Conservation (phyloP, 2,888 invertebrate species). For the Isoperla grammatica region DNA sequence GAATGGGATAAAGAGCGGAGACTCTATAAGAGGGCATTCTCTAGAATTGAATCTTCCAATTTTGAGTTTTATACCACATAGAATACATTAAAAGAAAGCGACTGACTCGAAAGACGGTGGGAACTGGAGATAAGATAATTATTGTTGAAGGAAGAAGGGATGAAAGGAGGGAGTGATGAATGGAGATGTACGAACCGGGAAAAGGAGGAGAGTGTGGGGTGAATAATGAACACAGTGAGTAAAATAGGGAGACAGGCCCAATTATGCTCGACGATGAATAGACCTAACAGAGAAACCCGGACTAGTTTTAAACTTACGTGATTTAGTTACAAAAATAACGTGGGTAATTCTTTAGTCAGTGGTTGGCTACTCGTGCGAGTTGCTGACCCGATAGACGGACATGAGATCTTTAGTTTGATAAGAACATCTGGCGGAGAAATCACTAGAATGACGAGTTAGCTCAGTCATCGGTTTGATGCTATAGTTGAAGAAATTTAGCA, state of each 20-base stretch:
- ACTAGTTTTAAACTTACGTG: conserved; percentile 9
- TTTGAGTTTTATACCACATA: conserved; percentile 10
- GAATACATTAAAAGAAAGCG: conserved; percentile 16
- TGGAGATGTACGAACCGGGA: conserved; percentile 11
- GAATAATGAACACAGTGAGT: conserved; percentile 19
- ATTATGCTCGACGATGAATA: conserved; percentile 17
- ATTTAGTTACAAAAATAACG: conserved; percentile 8
- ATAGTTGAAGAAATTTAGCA: no score
- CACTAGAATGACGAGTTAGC: no score
- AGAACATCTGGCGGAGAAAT: no score
- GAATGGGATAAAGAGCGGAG: no score
- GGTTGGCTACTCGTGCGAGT: no score
- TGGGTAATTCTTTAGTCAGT: no score
- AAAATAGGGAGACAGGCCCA: conserved; percentile 16
- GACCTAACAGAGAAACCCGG: conserved; percentile 1
- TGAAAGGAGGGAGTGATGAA: conserved; percentile 7
- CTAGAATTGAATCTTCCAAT: conserved; percentile 16
- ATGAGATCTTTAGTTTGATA: no score
- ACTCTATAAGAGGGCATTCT: neutral
- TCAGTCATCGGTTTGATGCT: no score
- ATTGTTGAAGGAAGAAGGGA: conserved; percentile 9
- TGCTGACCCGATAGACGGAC: no score
- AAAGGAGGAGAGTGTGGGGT: conserved; percentile 13
- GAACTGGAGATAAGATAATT: conserved; percentile 14
- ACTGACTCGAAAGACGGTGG: conserved; percentile 4